These are phyloP conservation scores for Betta splendens DNA, from an alignment of 2,797 vertebrate genomes.

Conservation along the genomic window DNA sequence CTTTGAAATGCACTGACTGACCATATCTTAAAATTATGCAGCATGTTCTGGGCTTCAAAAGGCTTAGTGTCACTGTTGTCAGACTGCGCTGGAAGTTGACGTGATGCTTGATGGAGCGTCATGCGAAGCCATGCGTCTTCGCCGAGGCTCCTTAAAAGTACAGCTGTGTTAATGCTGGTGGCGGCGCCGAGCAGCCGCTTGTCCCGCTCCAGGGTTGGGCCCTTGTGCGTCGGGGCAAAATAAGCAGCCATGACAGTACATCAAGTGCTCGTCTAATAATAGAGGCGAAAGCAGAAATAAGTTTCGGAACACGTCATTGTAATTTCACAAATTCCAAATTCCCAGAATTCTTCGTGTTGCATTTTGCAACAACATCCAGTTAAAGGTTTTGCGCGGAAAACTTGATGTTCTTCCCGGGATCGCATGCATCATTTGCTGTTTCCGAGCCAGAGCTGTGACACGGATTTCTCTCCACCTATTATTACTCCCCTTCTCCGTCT, in stretches of 20 bases:
- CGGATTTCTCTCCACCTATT: constrained; percentile 18
- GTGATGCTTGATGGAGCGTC: not conserved
- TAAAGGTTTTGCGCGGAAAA: constrained; percentile 27
- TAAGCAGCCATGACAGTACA: not conserved
- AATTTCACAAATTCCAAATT: constrained; percentile 13
- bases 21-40: constrained; percentile 26
- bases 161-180: not conserved
- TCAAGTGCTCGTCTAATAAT: not conserved
- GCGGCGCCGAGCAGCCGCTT: not conserved
- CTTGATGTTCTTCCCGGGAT: constrained; percentile 12
- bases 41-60: constrained; percentile 40
- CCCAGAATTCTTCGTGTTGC: constrained; percentile 19
- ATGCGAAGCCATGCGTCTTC: not conserved
- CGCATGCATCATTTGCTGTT: not conserved
- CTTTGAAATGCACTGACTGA: constrained; percentile 38
- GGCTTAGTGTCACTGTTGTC: not conserved
- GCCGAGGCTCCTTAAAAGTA: not conserved
- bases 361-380: constrained; percentile 41
- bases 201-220: constrained; percentile 15
- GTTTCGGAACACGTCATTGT: not conserved
- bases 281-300: constrained; percentile 2
- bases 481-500: not conserved
- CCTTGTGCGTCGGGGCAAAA: constrained; percentile 12
- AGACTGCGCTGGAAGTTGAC: constrained; percentile 21
- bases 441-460: not conserved